Evolutionary conservation across 1,140 invertebrate genomes (phyloP).

Genomic region (Spodoptera litura): DNA sequence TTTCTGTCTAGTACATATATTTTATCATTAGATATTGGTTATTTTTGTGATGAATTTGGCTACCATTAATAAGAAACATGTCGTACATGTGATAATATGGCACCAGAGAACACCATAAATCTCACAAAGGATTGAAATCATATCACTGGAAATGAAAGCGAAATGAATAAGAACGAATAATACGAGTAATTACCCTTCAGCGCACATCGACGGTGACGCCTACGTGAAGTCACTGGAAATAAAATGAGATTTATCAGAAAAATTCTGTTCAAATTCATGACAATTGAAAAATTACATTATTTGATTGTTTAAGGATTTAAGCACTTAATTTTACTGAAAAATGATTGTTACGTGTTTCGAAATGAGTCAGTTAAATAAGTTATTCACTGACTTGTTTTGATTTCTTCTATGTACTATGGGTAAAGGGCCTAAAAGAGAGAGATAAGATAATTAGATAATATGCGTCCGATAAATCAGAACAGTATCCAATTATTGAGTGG

Average conservation of each 20-base stretch:
- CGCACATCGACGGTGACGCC: background rate
- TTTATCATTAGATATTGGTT: too few relatives aligned
- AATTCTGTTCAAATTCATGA: background rate
- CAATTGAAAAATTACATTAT: background rate
- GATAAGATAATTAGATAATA: too few relatives aligned
- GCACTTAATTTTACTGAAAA: too few relatives aligned
- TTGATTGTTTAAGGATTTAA: background rate
- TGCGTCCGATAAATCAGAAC: background rate
- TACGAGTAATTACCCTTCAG: conserved; percentile 20
- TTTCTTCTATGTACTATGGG: too few relatives aligned
- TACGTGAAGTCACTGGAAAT: background rate
- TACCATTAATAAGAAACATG: background rate
- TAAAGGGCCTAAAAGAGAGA: too few relatives aligned
- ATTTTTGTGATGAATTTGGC: background rate
- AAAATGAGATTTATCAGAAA: background rate
- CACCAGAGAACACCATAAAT: background rate
- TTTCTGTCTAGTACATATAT: too few relatives aligned
- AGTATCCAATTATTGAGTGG: conserved; percentile 21
- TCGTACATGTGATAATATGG: background rate
- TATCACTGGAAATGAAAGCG: conserved; percentile 10
- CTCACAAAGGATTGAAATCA: conserved; percentile 23
- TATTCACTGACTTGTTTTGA: too few relatives aligned
- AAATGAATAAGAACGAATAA: conserved; percentile 3
- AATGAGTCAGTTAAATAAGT: too few relatives aligned
- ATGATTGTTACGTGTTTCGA: too few relatives aligned